These are phyloP conservation scores for Prinia subflava DNA, from an alignment of 2,113 vertebrate genomes.

Conservation along the genomic window DNA sequence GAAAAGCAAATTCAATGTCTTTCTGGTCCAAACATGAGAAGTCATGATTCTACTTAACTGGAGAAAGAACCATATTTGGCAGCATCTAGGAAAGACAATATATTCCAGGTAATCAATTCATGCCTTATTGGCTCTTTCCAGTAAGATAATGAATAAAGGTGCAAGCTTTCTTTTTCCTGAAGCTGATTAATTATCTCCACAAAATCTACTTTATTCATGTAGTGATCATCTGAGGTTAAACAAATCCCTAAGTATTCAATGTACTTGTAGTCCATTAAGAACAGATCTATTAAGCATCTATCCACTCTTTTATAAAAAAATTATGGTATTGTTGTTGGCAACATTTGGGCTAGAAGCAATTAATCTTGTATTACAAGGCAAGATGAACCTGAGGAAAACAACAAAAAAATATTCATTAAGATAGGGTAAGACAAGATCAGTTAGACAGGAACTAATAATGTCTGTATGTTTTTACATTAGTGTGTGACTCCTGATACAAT, in stretches of 20 bases:
- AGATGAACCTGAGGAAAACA: neutral
- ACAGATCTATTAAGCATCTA: neutral
- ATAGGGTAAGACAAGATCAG: neutral
- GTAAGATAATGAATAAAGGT: constrained; percentile 49
- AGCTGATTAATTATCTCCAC: constrained; percentile 55
- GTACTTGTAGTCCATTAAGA: constrained; percentile 22
- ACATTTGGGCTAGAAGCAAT: neutral
- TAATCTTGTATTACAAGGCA: neutral
- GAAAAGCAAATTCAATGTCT: neutral
- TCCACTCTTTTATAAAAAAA: neutral
- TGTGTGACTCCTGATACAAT: neutral
- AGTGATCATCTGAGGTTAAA: constrained; percentile 43
- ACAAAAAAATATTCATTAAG: neutral
- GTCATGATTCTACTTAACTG: constrained; percentile 38
- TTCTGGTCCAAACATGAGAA: constrained; percentile 29
- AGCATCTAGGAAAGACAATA: constrained; percentile 39
- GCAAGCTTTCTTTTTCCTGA: constrained; percentile 18
- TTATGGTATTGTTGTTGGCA: neutral
- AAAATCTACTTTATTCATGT: constrained; percentile 55
- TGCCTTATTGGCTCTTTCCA: constrained; percentile 44
- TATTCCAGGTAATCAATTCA: constrained; percentile 58
- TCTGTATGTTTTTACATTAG: neutral
- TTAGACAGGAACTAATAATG: neutral
- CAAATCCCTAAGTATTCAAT: constrained; percentile 35
- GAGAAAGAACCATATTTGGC: constrained; percentile 26